Percentiles rank a stretch among this genome's conserved stretches.
Evolutionary conservation across 2,888 invertebrate genomes (phyloP).

Genomic region (Ornithoptera alexandrae): DNA sequence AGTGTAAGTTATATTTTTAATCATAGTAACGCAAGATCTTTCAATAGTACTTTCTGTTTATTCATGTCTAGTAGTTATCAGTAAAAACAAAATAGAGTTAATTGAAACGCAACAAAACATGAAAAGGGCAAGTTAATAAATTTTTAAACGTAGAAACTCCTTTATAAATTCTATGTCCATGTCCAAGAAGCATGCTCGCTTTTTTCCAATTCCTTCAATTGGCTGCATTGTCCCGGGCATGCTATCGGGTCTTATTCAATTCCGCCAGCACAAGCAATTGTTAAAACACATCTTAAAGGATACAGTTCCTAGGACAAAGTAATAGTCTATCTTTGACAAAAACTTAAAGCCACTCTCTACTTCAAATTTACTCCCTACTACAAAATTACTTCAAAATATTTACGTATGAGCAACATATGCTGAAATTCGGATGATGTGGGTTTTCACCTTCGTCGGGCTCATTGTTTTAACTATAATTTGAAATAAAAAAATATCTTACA

Average conservation of each 20-base stretch:
- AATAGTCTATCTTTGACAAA: slow-evolving; percentile 4
- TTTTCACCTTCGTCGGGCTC: too few species aligned
- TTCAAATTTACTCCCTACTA: too few species aligned
- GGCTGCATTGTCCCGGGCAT: slow-evolving; percentile 41
- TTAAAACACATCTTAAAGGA: slow-evolving; percentile 45
- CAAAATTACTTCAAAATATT: too few species aligned
- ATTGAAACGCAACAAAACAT: slow-evolving; percentile 6
- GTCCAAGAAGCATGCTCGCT: slow-evolving; percentile 32
- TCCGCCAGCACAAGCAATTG: slow-evolving; percentile 44
- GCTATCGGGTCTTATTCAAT: slow-evolving; percentile 43
- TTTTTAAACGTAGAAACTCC: slow-evolving; percentile 11
- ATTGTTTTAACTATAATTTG: too few species aligned
- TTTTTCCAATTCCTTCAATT: slow-evolving; percentile 45
- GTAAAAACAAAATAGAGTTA: slow-evolving; percentile 1
- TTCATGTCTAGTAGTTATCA: neutral
- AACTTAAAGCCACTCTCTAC: neutral
- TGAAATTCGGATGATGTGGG: too few species aligned
- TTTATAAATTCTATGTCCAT: slow-evolving; percentile 16
- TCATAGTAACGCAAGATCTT: neutral
- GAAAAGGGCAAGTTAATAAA: slow-evolving; percentile 18
- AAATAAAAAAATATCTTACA: too few species aligned
- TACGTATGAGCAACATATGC: too few species aligned
- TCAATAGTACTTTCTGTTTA: neutral
- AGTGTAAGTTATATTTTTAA: neutral
- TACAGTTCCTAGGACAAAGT: slow-evolving; percentile 2